Conservation (phyloP, 2,113 vertebrate species). For the Thalassoma bifasciatum region DNA sequence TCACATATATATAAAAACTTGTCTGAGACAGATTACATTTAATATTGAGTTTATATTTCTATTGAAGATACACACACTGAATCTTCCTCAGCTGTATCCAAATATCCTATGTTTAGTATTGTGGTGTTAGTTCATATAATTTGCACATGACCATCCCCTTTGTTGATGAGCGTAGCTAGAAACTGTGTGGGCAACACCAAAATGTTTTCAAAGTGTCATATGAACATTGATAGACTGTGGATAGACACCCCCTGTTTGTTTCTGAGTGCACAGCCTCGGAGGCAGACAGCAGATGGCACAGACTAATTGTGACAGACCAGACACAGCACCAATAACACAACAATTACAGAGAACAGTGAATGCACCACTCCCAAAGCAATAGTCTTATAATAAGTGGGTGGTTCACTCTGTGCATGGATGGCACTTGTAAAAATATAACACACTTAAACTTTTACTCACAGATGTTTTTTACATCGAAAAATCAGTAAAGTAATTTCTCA, state of each 20-base stretch:
- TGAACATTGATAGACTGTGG: background rate
- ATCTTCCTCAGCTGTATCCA: no score
- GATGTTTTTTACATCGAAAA: background rate
- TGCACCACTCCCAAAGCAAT: slow-evolving; percentile 28
- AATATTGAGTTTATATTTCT: no score
- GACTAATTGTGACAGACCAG: slow-evolving; percentile 50
- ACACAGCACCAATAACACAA: slow-evolving; percentile 31
- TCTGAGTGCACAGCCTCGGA: slow-evolving; percentile 19
- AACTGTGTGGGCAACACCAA: background rate
- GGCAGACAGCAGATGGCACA: slow-evolving; percentile 58
- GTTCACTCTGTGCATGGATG: slow-evolving; percentile 18
- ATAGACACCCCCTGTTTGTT: slow-evolving; percentile 25
- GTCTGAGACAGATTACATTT: background rate
- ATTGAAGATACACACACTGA: no score
- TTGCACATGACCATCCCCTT: no score
- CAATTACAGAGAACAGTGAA: slow-evolving; percentile 47
- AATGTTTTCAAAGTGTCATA: background rate
- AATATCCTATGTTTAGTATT: no score
- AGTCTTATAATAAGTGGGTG: background rate
- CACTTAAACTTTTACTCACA: background rate
- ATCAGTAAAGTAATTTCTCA: background rate
- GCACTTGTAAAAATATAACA: background rate
- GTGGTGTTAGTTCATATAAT: no score
- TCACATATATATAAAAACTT: background rate
- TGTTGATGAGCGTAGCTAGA: background rate